Conservation (phyloP, 2,888 invertebrate species). For the Loripinus fragilis region DNA sequence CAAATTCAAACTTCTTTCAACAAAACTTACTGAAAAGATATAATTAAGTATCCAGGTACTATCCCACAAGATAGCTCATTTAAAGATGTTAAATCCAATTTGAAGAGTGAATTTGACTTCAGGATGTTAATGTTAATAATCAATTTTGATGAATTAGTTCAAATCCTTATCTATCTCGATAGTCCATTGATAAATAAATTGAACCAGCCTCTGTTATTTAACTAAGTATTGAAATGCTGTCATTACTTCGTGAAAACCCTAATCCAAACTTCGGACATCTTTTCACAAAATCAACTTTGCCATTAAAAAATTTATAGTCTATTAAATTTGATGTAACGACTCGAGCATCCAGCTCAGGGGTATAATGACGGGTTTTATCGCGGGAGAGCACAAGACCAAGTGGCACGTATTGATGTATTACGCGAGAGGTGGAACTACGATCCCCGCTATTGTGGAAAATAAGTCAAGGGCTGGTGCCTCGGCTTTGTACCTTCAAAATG, state of each 20-base stretch:
- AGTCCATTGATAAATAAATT: background rate
- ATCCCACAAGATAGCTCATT: too few species aligned
- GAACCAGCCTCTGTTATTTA: background rate
- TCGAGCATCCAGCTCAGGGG: constrained; percentile 10
- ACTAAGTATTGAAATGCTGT: background rate
- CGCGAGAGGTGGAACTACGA: constrained; percentile 24
- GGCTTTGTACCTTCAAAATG: constrained; percentile 11
- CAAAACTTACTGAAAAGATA: too few species aligned
- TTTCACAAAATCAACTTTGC: constrained; percentile 1
- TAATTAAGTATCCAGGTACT: too few species aligned
- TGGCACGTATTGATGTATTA: constrained; percentile 37
- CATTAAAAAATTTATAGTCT: constrained; percentile 4
- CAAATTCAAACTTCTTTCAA: too few species aligned
- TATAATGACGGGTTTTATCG: constrained; percentile 7
- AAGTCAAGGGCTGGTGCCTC: constrained; percentile 21
- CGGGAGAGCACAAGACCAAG: background rate
- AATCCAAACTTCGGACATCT: background rate
- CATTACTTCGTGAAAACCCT: background rate
- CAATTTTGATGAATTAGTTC: too few species aligned
- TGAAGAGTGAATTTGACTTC: too few species aligned
- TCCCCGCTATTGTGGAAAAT: constrained; percentile 26
- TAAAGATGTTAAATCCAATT: too few species aligned
- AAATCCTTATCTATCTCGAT: background rate
- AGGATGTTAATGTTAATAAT: too few species aligned
- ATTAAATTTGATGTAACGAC: constrained; percentile 15